Evolutionary conservation across 2,797 vertebrate species (phyloP), one percentile per base, ranked within the genome.

Genomic region (Pseudopleuronectes americanus): DNA sequence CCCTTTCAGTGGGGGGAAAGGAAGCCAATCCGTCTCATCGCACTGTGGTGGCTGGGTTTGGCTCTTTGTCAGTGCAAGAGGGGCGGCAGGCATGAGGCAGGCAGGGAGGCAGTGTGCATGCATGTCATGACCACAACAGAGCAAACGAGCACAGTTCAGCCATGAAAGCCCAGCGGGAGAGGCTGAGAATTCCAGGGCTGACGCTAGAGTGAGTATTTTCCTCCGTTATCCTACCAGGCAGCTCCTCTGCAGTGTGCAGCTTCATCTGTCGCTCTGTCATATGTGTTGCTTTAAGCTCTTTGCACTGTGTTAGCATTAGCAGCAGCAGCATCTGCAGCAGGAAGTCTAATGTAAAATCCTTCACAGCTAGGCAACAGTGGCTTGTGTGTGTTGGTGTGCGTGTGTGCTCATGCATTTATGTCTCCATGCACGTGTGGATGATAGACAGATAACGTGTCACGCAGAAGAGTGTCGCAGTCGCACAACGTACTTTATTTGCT

Each of bases 161-260:
- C 95, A 99, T 99, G 98, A 99, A 97, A 98, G 96, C 97, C 95
- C 97, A 99, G 94, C 97, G 97, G 94, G 98, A 99, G 93, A 96
- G 98, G 92, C 96, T 99, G 87, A 96, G 98, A 88, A 99, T 99
- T 95, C 97, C 98, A 68, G 98, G 98, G 93, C 95, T 99, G 97
- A 99, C 98, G 92, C 95, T 99, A 92, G 98, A 99, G 98, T 99
- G 96, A 99, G 98, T 99, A 99, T 97, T 94, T 92, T 92, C 93
- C 84, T 86, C 91, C 91, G 57, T 81, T 81, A 33, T 87, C 66
- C 70, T 62, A 6, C 60, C 8, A 45, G 73, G 72, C 81, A 14
- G 84, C 75, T 83, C 61, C 74, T 75, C 77, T 63, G 81, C 87
- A 62, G 82, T 68, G 51, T 79, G 72, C 48, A 9, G 74, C 84